These are phyloP conservation scores for Rotaria socialis DNA, from an alignment of 2,888 invertebrate species.

Conservation along the genomic window DNA sequence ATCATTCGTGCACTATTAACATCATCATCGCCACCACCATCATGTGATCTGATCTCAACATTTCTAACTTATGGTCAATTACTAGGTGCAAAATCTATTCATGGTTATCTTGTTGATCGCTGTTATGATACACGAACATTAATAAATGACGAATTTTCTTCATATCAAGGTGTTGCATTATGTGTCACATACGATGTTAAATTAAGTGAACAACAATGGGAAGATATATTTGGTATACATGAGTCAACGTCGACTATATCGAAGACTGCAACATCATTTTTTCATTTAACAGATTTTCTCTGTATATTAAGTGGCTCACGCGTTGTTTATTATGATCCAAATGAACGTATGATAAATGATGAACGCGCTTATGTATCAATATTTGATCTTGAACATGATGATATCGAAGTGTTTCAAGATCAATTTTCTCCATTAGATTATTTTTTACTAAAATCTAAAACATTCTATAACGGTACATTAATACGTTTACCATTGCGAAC, in stretches of 20 bases:
- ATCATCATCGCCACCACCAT: not conserved
- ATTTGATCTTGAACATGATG: slow-evolving; percentile 45
- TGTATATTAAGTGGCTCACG: slow-evolving; percentile 45
- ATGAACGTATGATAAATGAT: slow-evolving; percentile 41
- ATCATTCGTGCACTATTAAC: slow-evolving; percentile 18
- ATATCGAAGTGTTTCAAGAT: slow-evolving; percentile 43
- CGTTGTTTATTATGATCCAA: slow-evolving; percentile 46
- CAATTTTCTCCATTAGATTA: slow-evolving; percentile 46
- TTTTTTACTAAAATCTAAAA: slow-evolving; percentile 40
- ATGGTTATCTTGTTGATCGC: slow-evolving; percentile 33
- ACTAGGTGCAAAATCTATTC: slow-evolving; percentile 1
- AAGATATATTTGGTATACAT: slow-evolving; percentile 44
- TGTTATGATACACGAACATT: not conserved
- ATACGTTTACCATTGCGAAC: slow-evolving; percentile 46
- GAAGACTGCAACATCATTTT: not conserved
- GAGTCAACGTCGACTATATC: slow-evolving; percentile 32
- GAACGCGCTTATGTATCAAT: slow-evolving; percentile 45
- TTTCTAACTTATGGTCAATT: not conserved
- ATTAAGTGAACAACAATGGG: slow-evolving; percentile 46
- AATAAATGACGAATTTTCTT: slow-evolving; percentile 10
- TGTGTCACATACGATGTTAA: slow-evolving; percentile 42
- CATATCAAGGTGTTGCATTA: slow-evolving; percentile 41
- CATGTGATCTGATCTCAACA: not conserved
- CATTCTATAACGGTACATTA: slow-evolving; percentile 44
- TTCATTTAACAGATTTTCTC: slow-evolving; percentile 41